Conservation (phyloP, 2,888 invertebrate genomes). For the Apoderus coryli region DNA sequence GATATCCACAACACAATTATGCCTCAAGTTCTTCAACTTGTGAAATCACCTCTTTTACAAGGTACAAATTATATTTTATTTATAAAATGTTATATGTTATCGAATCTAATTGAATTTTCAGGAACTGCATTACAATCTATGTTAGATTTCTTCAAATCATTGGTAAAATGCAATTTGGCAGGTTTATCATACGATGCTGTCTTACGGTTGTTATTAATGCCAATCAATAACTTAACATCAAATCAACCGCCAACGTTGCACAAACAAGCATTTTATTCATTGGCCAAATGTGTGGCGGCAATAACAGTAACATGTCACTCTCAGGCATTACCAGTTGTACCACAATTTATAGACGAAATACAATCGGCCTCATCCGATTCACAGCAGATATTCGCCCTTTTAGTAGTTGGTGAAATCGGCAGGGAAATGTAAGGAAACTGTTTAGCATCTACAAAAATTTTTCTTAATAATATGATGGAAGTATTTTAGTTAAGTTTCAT, state of each 20-base stretch:
- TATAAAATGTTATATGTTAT: too few species aligned
- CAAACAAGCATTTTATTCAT: conserved; percentile 79
- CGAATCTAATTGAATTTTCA: too few species aligned
- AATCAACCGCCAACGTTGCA: conserved; percentile 32
- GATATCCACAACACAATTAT: conserved; percentile 60
- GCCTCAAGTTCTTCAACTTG: conserved; percentile 71
- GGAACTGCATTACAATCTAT: conserved; percentile 84
- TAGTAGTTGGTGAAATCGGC: conserved; percentile 96
- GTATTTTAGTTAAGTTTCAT: too few species aligned
- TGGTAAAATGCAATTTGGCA: conserved; percentile 67
- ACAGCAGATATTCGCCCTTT: conserved; percentile 81
- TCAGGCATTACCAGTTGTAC: conserved; percentile 53
- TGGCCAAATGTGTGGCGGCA: conserved; percentile 93
- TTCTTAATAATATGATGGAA: too few species aligned
- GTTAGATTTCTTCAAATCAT: conserved; percentile 82
- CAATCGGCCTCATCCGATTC: conserved; percentile 57
- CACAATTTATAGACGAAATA: conserved; percentile 55
- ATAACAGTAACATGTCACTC: conserved; percentile 63
- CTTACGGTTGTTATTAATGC: conserved; percentile 55
- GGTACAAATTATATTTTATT: too few species aligned
- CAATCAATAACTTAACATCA: conserved; percentile 28
- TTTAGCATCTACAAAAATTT: neutral
- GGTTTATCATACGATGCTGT: conserved; percentile 66
- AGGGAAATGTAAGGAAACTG: conserved; percentile 58
- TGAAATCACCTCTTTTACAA: conserved; percentile 84